Conservation (phyloP, 2,888 invertebrate genomes). For the Margaritifera margaritifera region DNA sequence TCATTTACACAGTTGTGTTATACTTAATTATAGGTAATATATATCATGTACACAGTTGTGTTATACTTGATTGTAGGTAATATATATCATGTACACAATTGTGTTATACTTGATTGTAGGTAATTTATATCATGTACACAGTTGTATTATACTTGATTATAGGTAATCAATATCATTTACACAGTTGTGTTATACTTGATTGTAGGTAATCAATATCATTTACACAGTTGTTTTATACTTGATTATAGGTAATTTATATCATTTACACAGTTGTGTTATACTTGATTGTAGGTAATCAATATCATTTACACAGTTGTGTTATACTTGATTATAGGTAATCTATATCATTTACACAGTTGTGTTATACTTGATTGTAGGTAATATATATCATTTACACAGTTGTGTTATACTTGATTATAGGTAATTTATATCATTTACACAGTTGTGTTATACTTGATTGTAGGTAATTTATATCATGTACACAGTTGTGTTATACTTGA, state of each 20-base stretch:
- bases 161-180: too few relatives aligned
- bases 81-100: too few relatives aligned
- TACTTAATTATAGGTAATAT: too few relatives aligned
- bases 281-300: conserved; percentile 50
- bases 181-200: conserved; percentile 8
- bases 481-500: too few relatives aligned
- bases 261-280: conserved; percentile 1
- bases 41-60: not conserved
- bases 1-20: not conserved
- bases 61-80: conserved; percentile 42
- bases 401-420: conserved; percentile 14
- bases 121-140: too few relatives aligned
- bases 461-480: conserved; percentile 29
- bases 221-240: conserved; percentile 1
- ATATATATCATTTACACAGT: too few relatives aligned
- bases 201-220: too few relatives aligned
- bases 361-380: conserved; percentile 41
- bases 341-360: too few relatives aligned
- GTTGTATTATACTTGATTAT: conserved; percentile 13
- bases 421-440: too few relatives aligned
- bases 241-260: too few relatives aligned
- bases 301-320: not conserved
- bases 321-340: conserved; percentile 22
- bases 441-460: conserved; percentile 11
- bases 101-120: conserved; percentile 38